Evolutionary conservation across 2,888 invertebrate species (phyloP).

Genomic region (Drosophila leonis): DNA sequence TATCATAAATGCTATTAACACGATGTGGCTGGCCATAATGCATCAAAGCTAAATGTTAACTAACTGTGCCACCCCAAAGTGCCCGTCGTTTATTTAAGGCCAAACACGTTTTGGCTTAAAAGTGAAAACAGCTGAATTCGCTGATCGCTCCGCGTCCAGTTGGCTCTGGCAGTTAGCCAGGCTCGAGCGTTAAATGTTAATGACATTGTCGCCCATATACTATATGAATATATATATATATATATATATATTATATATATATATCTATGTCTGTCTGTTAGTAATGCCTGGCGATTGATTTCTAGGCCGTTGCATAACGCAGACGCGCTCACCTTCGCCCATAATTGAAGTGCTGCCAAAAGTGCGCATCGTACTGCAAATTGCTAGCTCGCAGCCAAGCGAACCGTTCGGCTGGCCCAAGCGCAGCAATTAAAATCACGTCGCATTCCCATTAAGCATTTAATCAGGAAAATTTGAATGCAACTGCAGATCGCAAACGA

Average conservation of each 20-base stretch:
- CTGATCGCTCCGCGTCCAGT: constrained; percentile 9
- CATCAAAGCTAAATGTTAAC: not conserved
- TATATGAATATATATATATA: not conserved
- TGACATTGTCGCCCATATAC: constrained; percentile 57
- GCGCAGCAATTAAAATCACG: constrained; percentile 75
- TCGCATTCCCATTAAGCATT: constrained; percentile 74
- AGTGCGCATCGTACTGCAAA: constrained; percentile 30
- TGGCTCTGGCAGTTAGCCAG: constrained; percentile 28
- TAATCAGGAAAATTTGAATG: constrained; percentile 78
- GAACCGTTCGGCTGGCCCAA: constrained; percentile 20
- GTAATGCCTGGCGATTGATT: constrained; percentile 44
- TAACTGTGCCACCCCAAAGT: constrained; percentile 26
- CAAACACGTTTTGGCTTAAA: constrained; percentile 64
- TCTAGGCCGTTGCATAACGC: constrained; percentile 71
- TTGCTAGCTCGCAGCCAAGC: constrained; percentile 13
- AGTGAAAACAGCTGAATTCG: constrained; percentile 53
- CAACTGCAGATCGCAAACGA: constrained; percentile 43
- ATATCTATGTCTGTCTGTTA: not conserved
- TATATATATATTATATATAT: not conserved
- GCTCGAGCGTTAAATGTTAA: constrained; percentile 58
- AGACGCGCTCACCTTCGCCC: constrained; percentile 50
- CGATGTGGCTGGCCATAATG: constrained; percentile 7
- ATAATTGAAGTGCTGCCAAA: constrained; percentile 73
- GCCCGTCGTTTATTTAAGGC: constrained; percentile 53
- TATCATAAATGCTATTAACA: constrained; percentile 21